These are phyloP conservation scores for Pristionchus fissidentatus DNA, from an alignment of 2,888 invertebrate species.

Conservation along the genomic window DNA sequence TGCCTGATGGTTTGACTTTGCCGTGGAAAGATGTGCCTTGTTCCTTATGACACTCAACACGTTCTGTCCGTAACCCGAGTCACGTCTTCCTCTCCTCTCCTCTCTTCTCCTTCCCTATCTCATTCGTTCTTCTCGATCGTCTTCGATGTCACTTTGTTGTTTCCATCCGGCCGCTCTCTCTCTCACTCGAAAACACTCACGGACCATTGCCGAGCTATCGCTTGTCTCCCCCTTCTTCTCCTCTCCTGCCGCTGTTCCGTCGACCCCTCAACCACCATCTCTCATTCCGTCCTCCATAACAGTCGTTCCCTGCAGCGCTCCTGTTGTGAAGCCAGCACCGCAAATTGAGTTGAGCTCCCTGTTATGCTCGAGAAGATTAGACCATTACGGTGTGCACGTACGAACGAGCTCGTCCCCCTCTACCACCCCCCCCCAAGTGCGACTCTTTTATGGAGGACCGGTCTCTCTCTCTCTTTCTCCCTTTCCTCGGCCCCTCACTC, in stretches of 20 bases:
- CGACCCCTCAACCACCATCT: neutral
- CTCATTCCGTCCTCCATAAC: neutral
- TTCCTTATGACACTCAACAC: neutral
- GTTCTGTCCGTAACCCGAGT: neutral
- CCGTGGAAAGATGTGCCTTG: neutral
- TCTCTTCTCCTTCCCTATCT: neutral
- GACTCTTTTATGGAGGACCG: too few relatives aligned
- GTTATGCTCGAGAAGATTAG: too few relatives aligned
- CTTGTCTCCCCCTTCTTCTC: neutral
- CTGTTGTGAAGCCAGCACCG: too few relatives aligned
- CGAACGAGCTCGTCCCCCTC: too few relatives aligned
- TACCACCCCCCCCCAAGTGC: too few relatives aligned
- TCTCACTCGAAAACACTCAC: neutral
- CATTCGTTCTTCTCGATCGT: neutral
- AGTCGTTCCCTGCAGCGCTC: too few relatives aligned
- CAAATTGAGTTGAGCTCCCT: too few relatives aligned
- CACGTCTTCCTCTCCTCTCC: neutral
- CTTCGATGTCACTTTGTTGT: slow-evolving; percentile 13
- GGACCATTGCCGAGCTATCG: slow-evolving; percentile 1
- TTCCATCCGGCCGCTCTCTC: neutral
- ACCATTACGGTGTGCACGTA: too few relatives aligned
- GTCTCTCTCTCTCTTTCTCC: neutral
- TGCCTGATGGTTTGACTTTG: neutral
- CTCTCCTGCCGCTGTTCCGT: neutral
- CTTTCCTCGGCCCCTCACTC: too few relatives aligned